phyloP scores from a whole-genome alignment of 2,113 vertebrate genomes.

The Eleginops maclovinus region DNA sequence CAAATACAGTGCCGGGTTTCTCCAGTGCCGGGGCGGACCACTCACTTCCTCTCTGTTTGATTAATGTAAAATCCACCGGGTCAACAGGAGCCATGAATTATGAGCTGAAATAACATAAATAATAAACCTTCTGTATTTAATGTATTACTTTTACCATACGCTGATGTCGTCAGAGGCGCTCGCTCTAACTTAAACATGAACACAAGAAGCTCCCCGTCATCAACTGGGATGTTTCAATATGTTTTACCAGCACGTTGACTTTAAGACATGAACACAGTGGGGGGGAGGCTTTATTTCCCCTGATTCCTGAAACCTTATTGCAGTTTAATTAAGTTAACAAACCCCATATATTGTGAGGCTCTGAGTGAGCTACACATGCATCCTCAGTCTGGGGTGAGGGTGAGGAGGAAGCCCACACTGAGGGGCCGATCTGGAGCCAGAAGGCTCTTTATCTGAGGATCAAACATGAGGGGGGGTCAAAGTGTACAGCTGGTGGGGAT shows the following conservation, averaged over 20 bases:
- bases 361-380: conserved; percentile 50
- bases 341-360: conserved; percentile 22
- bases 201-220: conserved; percentile 9
- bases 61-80: conserved; percentile 49
- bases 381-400: too few species aligned
- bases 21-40: not conserved
- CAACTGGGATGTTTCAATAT: not conserved
- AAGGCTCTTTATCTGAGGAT: conserved; percentile 80
- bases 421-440: too few species aligned
- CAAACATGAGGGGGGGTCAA: conserved; percentile 81
- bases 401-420: too few species aligned
- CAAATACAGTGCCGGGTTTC: not conserved
- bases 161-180: not conserved
- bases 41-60: too few species aligned
- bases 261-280: too few species aligned
- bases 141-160: not conserved
- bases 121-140: conserved; percentile 30
- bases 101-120: conserved; percentile 60
- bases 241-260: not conserved
- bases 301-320: conserved; percentile 33
- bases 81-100: conserved; percentile 56
- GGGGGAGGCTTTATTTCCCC: conserved; percentile 37
- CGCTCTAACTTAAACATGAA: conserved; percentile 27
- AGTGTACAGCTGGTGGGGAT: conserved; percentile 76
- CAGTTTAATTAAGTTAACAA: conserved; percentile 53